These are phyloP conservation scores for Hetaerina titia DNA, from an alignment of 2,888 invertebrate genomes.

Conservation along the genomic window DNA sequence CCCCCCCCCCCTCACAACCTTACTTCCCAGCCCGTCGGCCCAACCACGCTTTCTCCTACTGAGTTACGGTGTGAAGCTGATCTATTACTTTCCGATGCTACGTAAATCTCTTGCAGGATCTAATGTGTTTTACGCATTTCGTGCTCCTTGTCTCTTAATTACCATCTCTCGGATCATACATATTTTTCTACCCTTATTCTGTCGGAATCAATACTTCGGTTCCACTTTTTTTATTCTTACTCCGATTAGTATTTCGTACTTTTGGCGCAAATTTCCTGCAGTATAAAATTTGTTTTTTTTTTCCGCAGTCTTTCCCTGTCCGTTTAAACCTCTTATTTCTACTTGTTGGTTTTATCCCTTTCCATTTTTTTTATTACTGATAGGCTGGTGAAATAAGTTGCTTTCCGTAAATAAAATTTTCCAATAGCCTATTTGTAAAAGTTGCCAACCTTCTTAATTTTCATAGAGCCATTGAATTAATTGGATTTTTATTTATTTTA, in stretches of 20 bases:
- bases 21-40: background rate
- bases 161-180: background rate
- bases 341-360: too few relatives aligned
- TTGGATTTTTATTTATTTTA: too few relatives aligned
- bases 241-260: background rate
- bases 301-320: too few relatives aligned
- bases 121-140: background rate
- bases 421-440: too few relatives aligned
- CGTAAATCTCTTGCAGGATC: background rate
- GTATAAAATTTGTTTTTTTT: too few relatives aligned
- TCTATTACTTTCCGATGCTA: background rate
- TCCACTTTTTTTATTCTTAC: background rate
- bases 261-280: too few relatives aligned
- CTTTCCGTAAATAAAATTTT: too few relatives aligned
- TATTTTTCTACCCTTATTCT: background rate
- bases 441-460: too few relatives aligned
- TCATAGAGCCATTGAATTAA: too few relatives aligned
- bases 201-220: background rate
- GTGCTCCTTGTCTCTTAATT: background rate
- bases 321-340: too few relatives aligned
- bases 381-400: too few relatives aligned
- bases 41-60: background rate
- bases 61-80: background rate
- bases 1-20: background rate
- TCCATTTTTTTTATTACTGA: too few relatives aligned